Base-by-base conservation (phyloP, 2,888 invertebrate species). In the Chaitophorus viminalis region DNA sequence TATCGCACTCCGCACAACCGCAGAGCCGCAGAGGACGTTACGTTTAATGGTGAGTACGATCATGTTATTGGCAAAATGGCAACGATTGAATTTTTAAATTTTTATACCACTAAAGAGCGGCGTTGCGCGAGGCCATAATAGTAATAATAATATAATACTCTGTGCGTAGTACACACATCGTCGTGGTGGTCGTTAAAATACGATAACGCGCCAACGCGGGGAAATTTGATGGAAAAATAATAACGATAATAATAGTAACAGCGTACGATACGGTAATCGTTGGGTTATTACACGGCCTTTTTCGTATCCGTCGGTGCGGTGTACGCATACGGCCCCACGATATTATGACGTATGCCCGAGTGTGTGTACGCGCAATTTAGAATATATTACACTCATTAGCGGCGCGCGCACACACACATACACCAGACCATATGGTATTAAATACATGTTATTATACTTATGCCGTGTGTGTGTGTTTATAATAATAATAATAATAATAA, bases 351-450 rank as follows among this genome's bases (percentile, higher is more conserved):
- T 29, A 14, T 11, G 68, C n/a, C 25, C 17, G 11, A 17, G n/a
- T n/a, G n/a, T 52, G 60, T 21, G 60, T 25, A 14, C 25, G 68
- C 70, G 31, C 70, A 29, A 29, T 70, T 70, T 29, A 70, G 54
- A 78, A 77, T 25, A 78, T 25, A 54, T 60, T 36, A 79, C n/a
- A 29, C 11, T 29, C 65, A 68, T 81, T 46, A 21, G 36, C 60
- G 60, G 36, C n/a, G 36, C 46, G 29, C 33, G 54, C 70, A 31
- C 18, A 31, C 70, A 31, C 46, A 9, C 46, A 14, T 14, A 46
- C 14, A 14, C 46, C 14, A n/a, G 46, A 14, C 46, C 46, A 11
- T 11, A 2, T 11, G 46, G 36, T 36, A 36, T 36, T 36, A 36
- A 36, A 36, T 5, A 36, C 36, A 36, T 6, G 6, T 5, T 36